phyloP scores from a whole-genome alignment of 2,888 invertebrate genomes.

The Tiliacea citrago region DNA sequence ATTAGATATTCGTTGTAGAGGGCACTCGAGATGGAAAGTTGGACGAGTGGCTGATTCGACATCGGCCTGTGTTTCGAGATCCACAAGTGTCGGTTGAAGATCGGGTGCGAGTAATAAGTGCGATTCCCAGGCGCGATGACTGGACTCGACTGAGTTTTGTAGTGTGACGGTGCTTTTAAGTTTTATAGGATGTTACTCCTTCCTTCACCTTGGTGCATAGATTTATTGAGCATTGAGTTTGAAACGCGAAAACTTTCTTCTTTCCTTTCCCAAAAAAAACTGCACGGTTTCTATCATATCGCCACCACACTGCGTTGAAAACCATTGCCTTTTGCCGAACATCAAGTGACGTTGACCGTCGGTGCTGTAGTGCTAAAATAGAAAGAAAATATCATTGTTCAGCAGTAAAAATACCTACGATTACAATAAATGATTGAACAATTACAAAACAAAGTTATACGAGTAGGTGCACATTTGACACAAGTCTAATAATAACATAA shows the following conservation, averaged over 20 bases:
- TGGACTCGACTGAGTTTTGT: slow-evolving; percentile 69
- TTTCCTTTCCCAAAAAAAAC: not conserved
- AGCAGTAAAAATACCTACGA: not conserved
- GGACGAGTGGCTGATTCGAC: slow-evolving; percentile 81
- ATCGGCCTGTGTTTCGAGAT: slow-evolving; percentile 82
- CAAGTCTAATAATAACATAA: slow-evolving; percentile 1
- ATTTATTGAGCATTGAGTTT: not conserved
- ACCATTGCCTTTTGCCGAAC: not conserved
- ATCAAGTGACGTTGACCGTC: not conserved
- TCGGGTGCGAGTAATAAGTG: slow-evolving; percentile 75
- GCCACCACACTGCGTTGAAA: not conserved
- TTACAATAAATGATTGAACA: not conserved
- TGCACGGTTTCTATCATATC: not conserved
- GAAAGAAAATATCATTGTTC: not conserved
- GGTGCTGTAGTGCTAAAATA: too few relatives aligned
- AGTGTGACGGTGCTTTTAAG: slow-evolving; percentile 59
- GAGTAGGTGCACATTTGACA: not conserved
- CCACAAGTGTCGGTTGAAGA: slow-evolving; percentile 72
- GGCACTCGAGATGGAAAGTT: slow-evolving; percentile 77
- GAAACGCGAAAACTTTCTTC: not conserved
- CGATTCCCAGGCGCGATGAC: slow-evolving; percentile 85
- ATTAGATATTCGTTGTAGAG: slow-evolving; percentile 82
- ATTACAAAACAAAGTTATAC: too few relatives aligned
- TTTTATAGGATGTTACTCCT: slow-evolving; percentile 11
- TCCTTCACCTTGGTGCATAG: not conserved